Evolutionary conservation across 1,140 invertebrate genomes (phyloP).

Genomic region (Micrasema longulum): DNA sequence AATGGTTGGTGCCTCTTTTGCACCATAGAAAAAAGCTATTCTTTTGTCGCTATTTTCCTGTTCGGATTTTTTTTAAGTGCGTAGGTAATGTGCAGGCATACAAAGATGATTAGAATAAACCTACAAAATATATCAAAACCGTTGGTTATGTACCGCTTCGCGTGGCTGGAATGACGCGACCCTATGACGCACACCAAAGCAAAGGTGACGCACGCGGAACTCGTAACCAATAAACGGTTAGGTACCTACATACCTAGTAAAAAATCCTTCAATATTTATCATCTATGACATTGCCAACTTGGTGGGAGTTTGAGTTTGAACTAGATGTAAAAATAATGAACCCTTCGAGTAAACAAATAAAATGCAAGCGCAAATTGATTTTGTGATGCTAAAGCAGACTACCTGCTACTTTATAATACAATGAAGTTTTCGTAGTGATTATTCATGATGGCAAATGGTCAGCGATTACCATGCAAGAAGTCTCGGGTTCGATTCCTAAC

Average conservation of each 20-base stretch:
- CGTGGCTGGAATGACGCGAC: slow-evolving; percentile 15
- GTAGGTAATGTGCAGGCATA: too few relatives aligned
- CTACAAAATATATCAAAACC: too few relatives aligned
- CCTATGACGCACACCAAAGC: slow-evolving; percentile 31
- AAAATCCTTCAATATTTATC: slow-evolving; percentile 38
- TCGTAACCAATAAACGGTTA: slow-evolving; percentile 24
- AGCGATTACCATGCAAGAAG: too few relatives aligned
- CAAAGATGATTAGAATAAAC: too few relatives aligned
- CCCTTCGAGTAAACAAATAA: slow-evolving; percentile 17
- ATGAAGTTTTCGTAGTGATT: background rate
- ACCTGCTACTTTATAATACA: background rate
- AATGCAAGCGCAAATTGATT: background rate
- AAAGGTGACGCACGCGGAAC: slow-evolving; percentile 36
- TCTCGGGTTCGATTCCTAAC: too few relatives aligned
- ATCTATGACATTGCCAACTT: slow-evolving; percentile 18
- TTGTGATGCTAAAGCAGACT: background rate
- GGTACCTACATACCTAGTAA: slow-evolving; percentile 5
- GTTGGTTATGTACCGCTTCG: slow-evolving; percentile 7
- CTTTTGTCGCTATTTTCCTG: too few relatives aligned
- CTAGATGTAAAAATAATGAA: slow-evolving; percentile 4
- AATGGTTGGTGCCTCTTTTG: too few relatives aligned
- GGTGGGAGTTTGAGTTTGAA: background rate
- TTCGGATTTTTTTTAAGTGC: too few relatives aligned
- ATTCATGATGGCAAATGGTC: background rate
- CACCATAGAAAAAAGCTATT: too few relatives aligned